These are phyloP conservation scores for Magallana gigas DNA, from an alignment of 1,140 invertebrate genomes.

Conservation along the genomic window DNA sequence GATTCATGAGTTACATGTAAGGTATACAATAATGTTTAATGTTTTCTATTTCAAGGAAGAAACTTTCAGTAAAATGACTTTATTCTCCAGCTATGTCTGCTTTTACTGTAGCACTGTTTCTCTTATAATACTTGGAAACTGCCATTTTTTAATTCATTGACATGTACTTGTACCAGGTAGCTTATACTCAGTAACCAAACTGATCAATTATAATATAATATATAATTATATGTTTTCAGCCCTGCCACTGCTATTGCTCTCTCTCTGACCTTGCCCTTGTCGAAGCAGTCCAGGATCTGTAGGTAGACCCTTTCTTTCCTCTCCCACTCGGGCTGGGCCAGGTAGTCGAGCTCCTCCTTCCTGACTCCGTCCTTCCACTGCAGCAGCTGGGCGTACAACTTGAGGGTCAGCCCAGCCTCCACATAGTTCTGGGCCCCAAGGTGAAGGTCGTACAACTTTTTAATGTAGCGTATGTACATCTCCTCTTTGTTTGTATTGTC, in stretches of 20 bases:
- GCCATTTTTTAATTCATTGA: no score
- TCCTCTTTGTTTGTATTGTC: conserved; percentile 73
- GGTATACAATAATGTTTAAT: no score
- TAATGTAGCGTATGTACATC: conserved; percentile 78
- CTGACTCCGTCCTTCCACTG: conserved; percentile 67
- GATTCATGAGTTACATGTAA: background rate
- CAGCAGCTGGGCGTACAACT: conserved; percentile 80
- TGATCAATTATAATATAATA: no score
- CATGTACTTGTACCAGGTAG: no score
- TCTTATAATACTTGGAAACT: no score
- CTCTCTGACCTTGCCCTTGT: conserved; percentile 74
- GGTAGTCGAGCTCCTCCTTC: conserved; percentile 79
- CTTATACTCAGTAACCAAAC: no score
- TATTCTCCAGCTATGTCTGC: no score
- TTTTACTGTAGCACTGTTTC: no score
- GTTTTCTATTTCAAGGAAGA: no score
- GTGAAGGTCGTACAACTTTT: conserved; percentile 76
- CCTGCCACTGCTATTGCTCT: no score
- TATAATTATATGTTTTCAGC: no score
- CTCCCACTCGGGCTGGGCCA: conserved; percentile 82
- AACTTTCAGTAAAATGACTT: no score
- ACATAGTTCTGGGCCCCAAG: conserved; percentile 71
- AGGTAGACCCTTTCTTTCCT: conserved; percentile 74
- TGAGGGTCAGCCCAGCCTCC: conserved; percentile 75
- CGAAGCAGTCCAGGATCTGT: conserved; percentile 74